Conservation (phyloP, 2,888 invertebrate genomes). For the Nomada lathburiana region DNA sequence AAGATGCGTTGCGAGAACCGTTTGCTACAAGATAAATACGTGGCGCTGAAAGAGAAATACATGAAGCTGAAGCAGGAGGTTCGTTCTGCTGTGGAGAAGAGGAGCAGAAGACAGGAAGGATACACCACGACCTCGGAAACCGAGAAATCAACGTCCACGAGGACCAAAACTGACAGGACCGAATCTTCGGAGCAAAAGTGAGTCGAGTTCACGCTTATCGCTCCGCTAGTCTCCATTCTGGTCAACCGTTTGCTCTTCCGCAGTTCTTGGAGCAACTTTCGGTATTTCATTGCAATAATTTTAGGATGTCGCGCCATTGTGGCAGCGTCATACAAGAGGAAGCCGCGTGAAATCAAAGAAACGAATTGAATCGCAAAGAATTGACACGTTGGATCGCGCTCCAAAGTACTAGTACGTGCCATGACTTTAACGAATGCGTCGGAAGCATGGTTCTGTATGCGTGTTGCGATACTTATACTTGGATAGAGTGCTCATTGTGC, state of each 20-base stretch:
- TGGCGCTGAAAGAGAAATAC: conserved; percentile 93
- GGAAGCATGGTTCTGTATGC: conserved; percentile 32
- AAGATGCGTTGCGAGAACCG: conserved; percentile 90
- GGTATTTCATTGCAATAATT: conserved; percentile 32
- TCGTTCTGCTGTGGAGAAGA: conserved; percentile 90
- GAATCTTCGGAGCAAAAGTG: conserved; percentile 83
- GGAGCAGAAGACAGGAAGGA: conserved; percentile 86
- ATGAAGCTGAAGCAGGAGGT: conserved; percentile 92
- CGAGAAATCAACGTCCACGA: conserved; percentile 89
- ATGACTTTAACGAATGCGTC: conserved; percentile 19
- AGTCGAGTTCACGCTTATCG: conserved; percentile 65
- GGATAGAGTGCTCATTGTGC: conserved; percentile 28
- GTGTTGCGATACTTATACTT: conserved; percentile 12
- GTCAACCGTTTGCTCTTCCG: conserved; percentile 28
- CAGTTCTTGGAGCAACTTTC: conserved; percentile 2
- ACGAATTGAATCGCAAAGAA: conserved; percentile 42
- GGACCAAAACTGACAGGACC: conserved; percentile 87
- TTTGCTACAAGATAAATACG: conserved; percentile 91
- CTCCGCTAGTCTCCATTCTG: not conserved
- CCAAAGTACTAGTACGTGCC: conserved; percentile 33
- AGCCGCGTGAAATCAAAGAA: conserved; percentile 35
- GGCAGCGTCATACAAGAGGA: conserved; percentile 34
- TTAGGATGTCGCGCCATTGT: conserved; percentile 32
- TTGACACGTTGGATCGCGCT: conserved; percentile 40
- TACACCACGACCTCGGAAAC: conserved; percentile 91